Evolutionary conservation across 2,113 vertebrate genomes (phyloP).

Genomic region (Atlantisia rogersi): DNA sequence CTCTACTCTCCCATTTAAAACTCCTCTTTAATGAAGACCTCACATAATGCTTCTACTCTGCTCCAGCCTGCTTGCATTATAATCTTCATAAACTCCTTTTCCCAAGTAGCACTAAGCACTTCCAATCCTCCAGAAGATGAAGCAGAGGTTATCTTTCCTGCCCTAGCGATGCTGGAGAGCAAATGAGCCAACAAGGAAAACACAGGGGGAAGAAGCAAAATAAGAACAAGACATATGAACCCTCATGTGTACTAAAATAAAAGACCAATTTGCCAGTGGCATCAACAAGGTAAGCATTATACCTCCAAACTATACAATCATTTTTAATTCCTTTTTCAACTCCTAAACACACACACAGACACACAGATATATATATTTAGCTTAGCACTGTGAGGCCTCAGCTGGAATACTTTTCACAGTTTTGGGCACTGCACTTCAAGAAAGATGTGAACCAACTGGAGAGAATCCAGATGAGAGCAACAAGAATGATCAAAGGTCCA

Average conservation of each 20-base stretch:
- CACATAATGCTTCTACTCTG: not conserved
- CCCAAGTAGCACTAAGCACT: not conserved
- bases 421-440: slow-evolving; percentile 34
- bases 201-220: not conserved
- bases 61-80: not conserved
- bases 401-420: slow-evolving; percentile 47
- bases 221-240: not conserved
- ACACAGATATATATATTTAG: not conserved
- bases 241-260: not conserved
- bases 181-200: not conserved
- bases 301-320: not conserved
- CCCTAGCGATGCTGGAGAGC: not conserved
- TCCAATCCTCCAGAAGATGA: not conserved
- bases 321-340: not conserved
- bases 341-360: not conserved
- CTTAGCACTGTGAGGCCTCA: slow-evolving; percentile 26
- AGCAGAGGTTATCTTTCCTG: not conserved
- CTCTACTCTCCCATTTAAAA: not conserved
- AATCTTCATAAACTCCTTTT: not conserved
- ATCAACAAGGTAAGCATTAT: not conserved
- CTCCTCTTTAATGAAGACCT: not conserved
- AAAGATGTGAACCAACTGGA: slow-evolving; percentile 60
- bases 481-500: slow-evolving; percentile 58
- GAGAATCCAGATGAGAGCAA: slow-evolving; percentile 45
- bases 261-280: not conserved